Evolutionary conservation across 2,113 vertebrate species (phyloP), one percentile per base, ranked within the genome.

Genomic region (Ageneiosus marmoratus): DNA sequence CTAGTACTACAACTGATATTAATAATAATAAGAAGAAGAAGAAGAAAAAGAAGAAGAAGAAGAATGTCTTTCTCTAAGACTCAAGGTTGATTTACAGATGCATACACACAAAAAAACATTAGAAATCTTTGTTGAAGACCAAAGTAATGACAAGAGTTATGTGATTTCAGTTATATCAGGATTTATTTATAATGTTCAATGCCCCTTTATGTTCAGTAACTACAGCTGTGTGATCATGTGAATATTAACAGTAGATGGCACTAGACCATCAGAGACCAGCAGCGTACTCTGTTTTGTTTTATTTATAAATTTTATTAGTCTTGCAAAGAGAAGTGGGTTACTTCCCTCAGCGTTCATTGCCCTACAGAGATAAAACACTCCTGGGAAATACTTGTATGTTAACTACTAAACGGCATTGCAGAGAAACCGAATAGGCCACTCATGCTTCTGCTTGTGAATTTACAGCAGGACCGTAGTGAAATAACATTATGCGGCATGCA

Each of bases 211-310:
- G 22, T 67, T 34, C 13, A 60, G 10, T 29, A 77, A 55, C 22
- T 18, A 50, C 27, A 81, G 77, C n/a, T 81, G 74, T 79, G 87
- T 82, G 86, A 82, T 84, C 46, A 87, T 88, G 88, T 89, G 87
- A 82, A 70, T 87, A 89, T 89, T 91, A 93, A 93, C 94, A 94
- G 93, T 91, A 94, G 94, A 93, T 94, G 94, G 94, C 94, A 93
- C 93, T 92, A 93, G 87, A 88, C 91, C 86, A 90, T 93, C 87
- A 84, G 90, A 77, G 63, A 83, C 76, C 53, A 41, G 83, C 81
- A 85, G 79, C 83, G 86, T 81, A 55, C 13, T 46, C 41, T 77
- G 82, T 72, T 86, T 86, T 60, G 77, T 84, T 76, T 86, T 67
- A 9, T 84, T 82, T 73, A 27, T 34, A 58, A 79, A 84, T 53